A percentile compares a stretch with the other conserved stretches of the same genome.
phyloP scores from a whole-genome alignment of 2,888 invertebrate genomes.

The Chloroclystis v-ata region DNA sequence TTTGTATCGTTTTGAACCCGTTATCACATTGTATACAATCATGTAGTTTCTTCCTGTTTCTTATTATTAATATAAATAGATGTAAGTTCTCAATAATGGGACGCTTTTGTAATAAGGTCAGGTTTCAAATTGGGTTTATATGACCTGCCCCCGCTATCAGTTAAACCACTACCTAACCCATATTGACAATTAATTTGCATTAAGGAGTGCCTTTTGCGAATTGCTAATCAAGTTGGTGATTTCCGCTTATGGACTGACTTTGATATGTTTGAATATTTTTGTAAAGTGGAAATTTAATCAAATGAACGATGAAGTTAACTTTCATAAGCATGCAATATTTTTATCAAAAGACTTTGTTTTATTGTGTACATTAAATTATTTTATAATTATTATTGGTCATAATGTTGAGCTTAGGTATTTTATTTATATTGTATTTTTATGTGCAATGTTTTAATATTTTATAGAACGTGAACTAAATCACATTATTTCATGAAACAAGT shows the following conservation, averaged over 20 bases:
- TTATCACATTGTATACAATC: slow-evolving; percentile 46
- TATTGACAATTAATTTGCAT: slow-evolving; percentile 32
- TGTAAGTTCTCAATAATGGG: slow-evolving; percentile 39
- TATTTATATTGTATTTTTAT: slow-evolving; percentile 37
- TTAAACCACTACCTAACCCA: slow-evolving; percentile 26
- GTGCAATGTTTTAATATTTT: slow-evolving; percentile 42
- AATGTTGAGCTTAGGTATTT: slow-evolving; percentile 58
- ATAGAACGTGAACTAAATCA: neutral
- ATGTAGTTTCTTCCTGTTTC: slow-evolving; percentile 63
- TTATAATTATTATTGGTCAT: slow-evolving; percentile 26
- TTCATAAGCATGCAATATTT: slow-evolving; percentile 47
- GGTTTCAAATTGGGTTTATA: slow-evolving; percentile 34
- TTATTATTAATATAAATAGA: slow-evolving; percentile 42
- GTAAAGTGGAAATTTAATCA: slow-evolving; percentile 44
- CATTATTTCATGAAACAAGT: slow-evolving; percentile 18
- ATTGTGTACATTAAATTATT: slow-evolving; percentile 30
- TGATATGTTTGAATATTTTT: slow-evolving; percentile 62
- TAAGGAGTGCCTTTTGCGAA: slow-evolving; percentile 66
- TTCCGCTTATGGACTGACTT: slow-evolving; percentile 60
- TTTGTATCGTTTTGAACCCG: slow-evolving; percentile 41
- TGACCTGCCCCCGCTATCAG: slow-evolving; percentile 23
- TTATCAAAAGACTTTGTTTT: slow-evolving; percentile 39
- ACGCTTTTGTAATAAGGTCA: slow-evolving; percentile 42
- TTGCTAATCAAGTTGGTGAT: slow-evolving; percentile 47
- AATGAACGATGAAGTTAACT: slow-evolving; percentile 32